These are phyloP conservation scores for Cathartes aura DNA, from an alignment of 2,113 vertebrate species.

Conservation along the genomic window DNA sequence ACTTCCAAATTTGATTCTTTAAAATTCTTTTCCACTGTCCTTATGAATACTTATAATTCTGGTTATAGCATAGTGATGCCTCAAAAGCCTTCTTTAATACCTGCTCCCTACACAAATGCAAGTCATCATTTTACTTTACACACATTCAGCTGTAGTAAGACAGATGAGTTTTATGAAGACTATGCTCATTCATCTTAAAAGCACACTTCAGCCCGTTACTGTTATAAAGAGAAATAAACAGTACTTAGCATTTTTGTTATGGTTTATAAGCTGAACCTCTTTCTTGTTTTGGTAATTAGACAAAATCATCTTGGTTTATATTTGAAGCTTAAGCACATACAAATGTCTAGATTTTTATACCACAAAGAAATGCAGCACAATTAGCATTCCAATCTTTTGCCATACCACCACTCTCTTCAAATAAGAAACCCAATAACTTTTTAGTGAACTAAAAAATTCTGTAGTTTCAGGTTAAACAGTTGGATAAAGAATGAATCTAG, in stretches of 20 bases:
- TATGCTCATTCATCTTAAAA: neutral
- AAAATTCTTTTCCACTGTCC: neutral
- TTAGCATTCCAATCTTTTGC: neutral
- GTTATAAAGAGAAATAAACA: neutral
- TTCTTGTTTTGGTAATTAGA: neutral
- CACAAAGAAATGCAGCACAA: neutral
- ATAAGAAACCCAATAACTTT: neutral
- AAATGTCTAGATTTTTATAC: neutral
- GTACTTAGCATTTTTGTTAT: neutral
- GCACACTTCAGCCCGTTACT: neutral
- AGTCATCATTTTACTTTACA: neutral
- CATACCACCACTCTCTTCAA: neutral
- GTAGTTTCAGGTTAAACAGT: constrained; percentile 5
- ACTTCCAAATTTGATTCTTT: neutral
- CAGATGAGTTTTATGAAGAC: neutral
- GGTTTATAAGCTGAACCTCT: neutral
- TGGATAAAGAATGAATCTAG: neutral
- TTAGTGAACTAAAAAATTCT: neutral
- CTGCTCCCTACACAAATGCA: neutral
- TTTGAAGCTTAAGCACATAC: neutral
- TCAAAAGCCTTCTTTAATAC: neutral
- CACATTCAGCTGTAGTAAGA: neutral
- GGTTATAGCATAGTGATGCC: neutral
- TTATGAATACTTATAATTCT: neutral
- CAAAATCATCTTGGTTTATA: neutral